Base-by-base conservation (phyloP, 2,888 invertebrate species). In the Lithophane ornitopus region DNA sequence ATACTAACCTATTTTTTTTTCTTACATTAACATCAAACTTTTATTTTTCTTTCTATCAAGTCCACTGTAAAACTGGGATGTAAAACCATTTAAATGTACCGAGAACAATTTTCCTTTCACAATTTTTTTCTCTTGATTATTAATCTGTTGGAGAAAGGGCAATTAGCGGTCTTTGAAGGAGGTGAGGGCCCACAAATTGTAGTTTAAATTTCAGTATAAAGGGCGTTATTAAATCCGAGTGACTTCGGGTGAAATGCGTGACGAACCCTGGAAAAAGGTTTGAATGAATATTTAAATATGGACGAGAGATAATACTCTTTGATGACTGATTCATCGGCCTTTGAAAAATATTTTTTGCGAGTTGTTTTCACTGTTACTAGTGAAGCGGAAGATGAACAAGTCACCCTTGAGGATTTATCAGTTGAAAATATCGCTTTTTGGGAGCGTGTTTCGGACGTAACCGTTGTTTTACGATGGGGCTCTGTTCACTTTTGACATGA, bases 201-300 rank as follows among this genome's bases (percentile, higher is more conserved):
- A 91, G 91, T 92, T 93, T 91, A 91, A 92, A 92, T 92, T 92
- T 90, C 90, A 90, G 88, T 90, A 89, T 88, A 90, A 89, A 89
- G 85, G 85, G 85, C 89, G 89, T 91, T 92, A 93, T 92, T 93
- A 92, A 93, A 93, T 91, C 90, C 89, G 82, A 92, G 86, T 87
- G 90, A 91, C 88, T 90, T 90, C 76, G 88, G 91, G 91, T 91
- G 91, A 92, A 90, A 90, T 88, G 88, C 87, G 85, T 89, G 87
- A 89, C 88, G 68, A 44, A 58, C 68, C 39, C 39, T 56, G 90
- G 91, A 90, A 91, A 93, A 91, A 90, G 90, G 89, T 76, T 90
- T 63, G 88, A 90, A 91, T 91, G 90, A 92, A 93, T 91, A 91
- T 93, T 93, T 92, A 89, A 92, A 89, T 89, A 81, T 79, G 63